Base-by-base conservation (phyloP, 2,797 vertebrate species). In the Eutrigla gurnardus region DNA sequence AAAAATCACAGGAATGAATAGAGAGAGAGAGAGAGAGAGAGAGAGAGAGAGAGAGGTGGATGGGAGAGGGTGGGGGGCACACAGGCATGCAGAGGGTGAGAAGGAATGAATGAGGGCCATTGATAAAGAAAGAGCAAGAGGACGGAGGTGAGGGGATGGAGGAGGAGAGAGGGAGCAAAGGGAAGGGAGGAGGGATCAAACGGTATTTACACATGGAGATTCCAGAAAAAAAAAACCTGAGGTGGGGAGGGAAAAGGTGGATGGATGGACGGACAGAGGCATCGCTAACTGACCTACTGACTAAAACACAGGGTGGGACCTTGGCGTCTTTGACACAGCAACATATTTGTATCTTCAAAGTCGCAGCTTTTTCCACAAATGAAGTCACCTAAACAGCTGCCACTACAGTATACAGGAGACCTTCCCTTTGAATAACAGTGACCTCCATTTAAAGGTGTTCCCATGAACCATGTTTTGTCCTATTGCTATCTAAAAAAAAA, bases 91-190 rank as follows among this genome's bases (percentile, higher is more conserved):
- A 47, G 83, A 82, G 84, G 84, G 84, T 82, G 73, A 85, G 83
- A 78, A 64, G 81, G 82, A 90, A 87, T 89, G 92, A 93, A 89
- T 86, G 90, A 88, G 73, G 53, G 62, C 90, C 91, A 92, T 93
- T 90, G 89, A 92, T 89, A 81, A 87, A 83, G 87, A 70, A 40
- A 62, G 55, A 81, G 81, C 73, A 70, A 75, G 72, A 3, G 69
- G 79, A 84, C 17, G 45, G 77, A 81, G 84, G 77, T 73, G 64
- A 83, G 54, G 77, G 65, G 75, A 68, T 69, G 58, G 43, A 25
- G 75, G 59, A 72, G 33, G 25, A 66, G 78, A 67, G 70, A 65
- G 80, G 57, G 78, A 77, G 80, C 59, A 33, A 46, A 57, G 64
- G 60, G 71, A 72, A 80, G 73, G 71, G 78, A 80, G 66, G 83